Evolutionary conservation across 2,888 invertebrate species (phyloP), one percentile per base, ranked within the genome.

Genomic region (Drosophila ustulata): DNA sequence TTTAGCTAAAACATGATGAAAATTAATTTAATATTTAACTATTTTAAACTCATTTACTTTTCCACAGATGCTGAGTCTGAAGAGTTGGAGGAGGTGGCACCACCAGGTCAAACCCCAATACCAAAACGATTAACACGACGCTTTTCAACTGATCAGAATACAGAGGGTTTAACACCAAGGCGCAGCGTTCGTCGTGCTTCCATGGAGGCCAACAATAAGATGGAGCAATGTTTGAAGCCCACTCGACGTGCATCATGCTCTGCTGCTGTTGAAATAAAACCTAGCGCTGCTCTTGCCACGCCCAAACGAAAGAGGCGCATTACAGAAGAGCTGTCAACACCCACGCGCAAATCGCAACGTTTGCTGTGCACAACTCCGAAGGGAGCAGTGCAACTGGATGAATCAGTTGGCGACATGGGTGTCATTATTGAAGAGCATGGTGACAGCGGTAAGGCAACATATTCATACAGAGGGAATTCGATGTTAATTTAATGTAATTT

Each of bases 331-430:
- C 28, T 53, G 34, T 56, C 51, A 3, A 83, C 83, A 1, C 71
- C 79, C 1, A 63, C 68, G 0, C 70, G 81, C 0, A 75, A 73
- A 47, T 83, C 79, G 1, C 50, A 56, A 5, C 81, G 81, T 11
- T 64, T 76, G 5, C 1, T 75, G 0, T 26, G 13, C 25, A 73
- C 66, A 6, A 84, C 88, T 4, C 82, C 88, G 0, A 82, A 84
- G 39, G 9, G 25, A 13, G 11, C 25, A 13, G 2, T 37, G 26
- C 34, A 4, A n/a, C 39, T 86, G 2, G 86, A 86, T 50, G 81
- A 86, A 23, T 64, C 86, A n/a, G 81, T 83, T 25, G 72, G 63
- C 6, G 83, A 83, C 6, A 83, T 83, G 83, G 86, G 83, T 0
- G 66, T 71, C 26, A 81, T 86, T 53, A 71, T 84, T 3, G 87